Evolutionary conservation across 2,113 vertebrate species (phyloP), one percentile per base, ranked within the genome.

Genomic region (Prochilodus magdalenae): DNA sequence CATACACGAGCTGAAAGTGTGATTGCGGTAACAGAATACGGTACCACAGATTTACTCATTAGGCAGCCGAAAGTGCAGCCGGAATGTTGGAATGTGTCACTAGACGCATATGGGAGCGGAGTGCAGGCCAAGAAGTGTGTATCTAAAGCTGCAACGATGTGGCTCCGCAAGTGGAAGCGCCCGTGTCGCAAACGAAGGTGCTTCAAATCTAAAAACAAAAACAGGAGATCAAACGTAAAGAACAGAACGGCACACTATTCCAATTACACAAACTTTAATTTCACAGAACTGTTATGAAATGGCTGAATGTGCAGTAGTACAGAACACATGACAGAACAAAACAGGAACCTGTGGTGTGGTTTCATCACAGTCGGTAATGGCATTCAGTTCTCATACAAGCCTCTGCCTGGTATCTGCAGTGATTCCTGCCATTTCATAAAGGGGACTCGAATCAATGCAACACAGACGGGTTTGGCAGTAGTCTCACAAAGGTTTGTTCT

Each of bases 251-350:
- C 16, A 1, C 0, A 1, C 40, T 24, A 24, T 40, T 40, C 44
- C 71, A 63, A 40, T 66, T 44, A 65, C 65, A 70, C 76, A 53
- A 75, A 78, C 3, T 87, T 91, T 88, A 81, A 91, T 51, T 51
- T 3, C 49, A 12, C 49, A 51, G 16, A 14, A 57, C 53, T 44
- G 40, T 44, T 44, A 44, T 44, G 40, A 83, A 87, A 77, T 67
- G 22, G 86, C 83, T 85, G 80, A 75, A 89, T 66, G 29, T 81
- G 57, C 80, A 65, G 73, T 83, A 75, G 79, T 24, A 70, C 51
- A 62, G 84, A 85, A 51, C 24, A 30, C 49, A 49, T 82, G 51
- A 73, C 69, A 66, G 76, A 66, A 30, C 30, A 12, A 60, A 29
- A 74, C 60, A 79, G 59, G 49, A 63, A 44, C 29, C 57, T 55